These are phyloP conservation scores for Lasioglossum calceatum DNA, from an alignment of 2,888 invertebrate genomes.

Conservation along the genomic window DNA sequence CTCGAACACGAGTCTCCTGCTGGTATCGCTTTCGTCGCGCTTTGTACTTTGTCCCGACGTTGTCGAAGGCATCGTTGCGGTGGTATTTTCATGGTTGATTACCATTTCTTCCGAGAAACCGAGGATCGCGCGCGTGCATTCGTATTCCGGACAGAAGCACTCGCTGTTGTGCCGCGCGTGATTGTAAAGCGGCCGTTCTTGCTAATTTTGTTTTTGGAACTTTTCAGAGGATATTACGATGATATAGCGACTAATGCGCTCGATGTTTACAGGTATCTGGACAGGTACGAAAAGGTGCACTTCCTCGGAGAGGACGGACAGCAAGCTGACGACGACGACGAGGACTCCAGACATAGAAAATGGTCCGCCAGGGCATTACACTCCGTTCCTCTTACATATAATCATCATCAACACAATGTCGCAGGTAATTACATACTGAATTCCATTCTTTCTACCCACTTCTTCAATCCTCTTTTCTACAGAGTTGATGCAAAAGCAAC, in stretches of 20 bases:
- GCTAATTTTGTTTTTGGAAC: not conserved
- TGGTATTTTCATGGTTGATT: slow-evolving; percentile 40
- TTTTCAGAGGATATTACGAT: not conserved
- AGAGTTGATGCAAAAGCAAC: not conserved
- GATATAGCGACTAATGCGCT: not conserved
- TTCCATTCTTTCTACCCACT: not conserved
- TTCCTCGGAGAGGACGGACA: slow-evolving; percentile 94
- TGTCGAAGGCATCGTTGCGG: slow-evolving; percentile 35
- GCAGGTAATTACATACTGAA: slow-evolving; percentile 85
- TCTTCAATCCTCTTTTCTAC: not conserved
- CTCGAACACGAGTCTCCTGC: not conserved
- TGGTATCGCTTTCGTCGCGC: not conserved
- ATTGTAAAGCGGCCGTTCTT: not conserved
- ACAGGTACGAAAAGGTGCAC: slow-evolving; percentile 95
- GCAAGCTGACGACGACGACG: slow-evolving; percentile 92
- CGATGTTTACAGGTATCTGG: slow-evolving; percentile 87
- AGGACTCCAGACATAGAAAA: slow-evolving; percentile 89
- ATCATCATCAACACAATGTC: slow-evolving; percentile 91
- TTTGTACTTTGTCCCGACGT: slow-evolving; percentile 3
- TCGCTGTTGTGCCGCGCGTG: not conserved
- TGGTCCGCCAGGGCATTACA: slow-evolving; percentile 88
- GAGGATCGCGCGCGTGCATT: slow-evolving; percentile 6
- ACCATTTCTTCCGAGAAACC: slow-evolving; percentile 27
- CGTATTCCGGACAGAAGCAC: slow-evolving; percentile 16
- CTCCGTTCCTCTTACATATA: slow-evolving; percentile 91